Conservation (phyloP, 2,888 invertebrate genomes). For the Acanthococcus lagerstroemiae region DNA sequence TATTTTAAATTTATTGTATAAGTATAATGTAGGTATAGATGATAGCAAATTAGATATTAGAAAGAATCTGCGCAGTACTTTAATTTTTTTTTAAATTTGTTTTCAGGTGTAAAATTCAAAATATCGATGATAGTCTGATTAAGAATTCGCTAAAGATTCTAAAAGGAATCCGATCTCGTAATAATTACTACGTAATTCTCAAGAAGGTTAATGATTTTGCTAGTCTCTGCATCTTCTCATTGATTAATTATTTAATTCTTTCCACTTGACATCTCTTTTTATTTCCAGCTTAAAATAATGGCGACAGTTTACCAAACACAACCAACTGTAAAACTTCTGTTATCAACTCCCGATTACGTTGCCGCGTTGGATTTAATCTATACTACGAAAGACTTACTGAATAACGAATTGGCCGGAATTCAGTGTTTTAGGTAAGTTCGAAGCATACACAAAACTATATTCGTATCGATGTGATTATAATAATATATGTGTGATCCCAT, state of each 20-base stretch:
- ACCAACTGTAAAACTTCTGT: slow-evolving; percentile 85
- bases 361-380: slow-evolving; percentile 93
- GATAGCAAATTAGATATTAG: neutral
- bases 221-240: neutral
- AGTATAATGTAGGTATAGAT: too few relatives aligned
- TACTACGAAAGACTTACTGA: slow-evolving; percentile 88
- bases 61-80: neutral
- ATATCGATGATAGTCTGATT: slow-evolving; percentile 68
- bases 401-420: slow-evolving; percentile 80
- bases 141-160: slow-evolving; percentile 69
- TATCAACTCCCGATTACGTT: slow-evolving; percentile 93
- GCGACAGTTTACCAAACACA: slow-evolving; percentile 95
- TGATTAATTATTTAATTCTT: neutral
- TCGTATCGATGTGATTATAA: neutral
- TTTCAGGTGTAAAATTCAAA: slow-evolving; percentile 58
- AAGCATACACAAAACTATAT: neutral
- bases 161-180: slow-evolving; percentile 40
- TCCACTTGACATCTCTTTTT: neutral
- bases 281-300: slow-evolving; percentile 67
- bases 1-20: neutral
- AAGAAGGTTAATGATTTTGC: slow-evolving; percentile 39
- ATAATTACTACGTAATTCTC: slow-evolving; percentile 39
- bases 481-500: too few relatives aligned
- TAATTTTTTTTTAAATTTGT: neutral
- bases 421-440: slow-evolving; percentile 65